A percentile compares a stretch with the other conserved stretches of the same genome.
Conservation (phyloP, 1,140 invertebrate genomes). For the Anthonomus grandis region DNA sequence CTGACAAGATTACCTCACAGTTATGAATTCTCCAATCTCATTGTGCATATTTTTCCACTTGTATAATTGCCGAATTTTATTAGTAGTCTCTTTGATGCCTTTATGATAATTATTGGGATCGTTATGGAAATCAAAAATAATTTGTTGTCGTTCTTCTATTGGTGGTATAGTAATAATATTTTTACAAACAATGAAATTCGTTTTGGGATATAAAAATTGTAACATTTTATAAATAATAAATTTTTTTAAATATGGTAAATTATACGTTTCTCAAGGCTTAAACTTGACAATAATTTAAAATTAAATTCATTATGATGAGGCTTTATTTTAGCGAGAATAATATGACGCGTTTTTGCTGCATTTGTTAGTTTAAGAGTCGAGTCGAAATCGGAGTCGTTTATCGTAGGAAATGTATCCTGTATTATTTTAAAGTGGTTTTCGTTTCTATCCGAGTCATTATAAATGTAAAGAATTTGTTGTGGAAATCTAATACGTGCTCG, state of each 20-base stretch:
- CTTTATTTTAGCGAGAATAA: not conserved
- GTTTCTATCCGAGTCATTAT: not conserved
- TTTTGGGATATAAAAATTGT: conserved; percentile 8
- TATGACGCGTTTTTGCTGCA: not conserved
- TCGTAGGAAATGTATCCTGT: not conserved
- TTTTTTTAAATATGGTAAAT: conserved; percentile 9
- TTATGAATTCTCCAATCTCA: not conserved
- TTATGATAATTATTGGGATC: too few species aligned
- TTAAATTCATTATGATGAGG: not conserved
- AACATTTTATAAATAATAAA: conserved; percentile 10
- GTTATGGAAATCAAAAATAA: conserved; percentile 5
- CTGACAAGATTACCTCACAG: too few species aligned
- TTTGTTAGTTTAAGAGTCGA: not conserved
- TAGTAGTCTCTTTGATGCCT: too few species aligned
- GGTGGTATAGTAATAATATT: conserved; percentile 13
- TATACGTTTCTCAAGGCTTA: conserved; percentile 1
- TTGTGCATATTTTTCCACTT: too few species aligned
- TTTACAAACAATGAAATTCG: conserved; percentile 13
- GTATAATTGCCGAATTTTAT: too few species aligned
- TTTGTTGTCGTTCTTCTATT: conserved; percentile 6
- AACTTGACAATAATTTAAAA: not conserved
- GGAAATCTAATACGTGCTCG: not conserved
- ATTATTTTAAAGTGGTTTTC: conserved; percentile 1
- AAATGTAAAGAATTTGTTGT: not conserved
- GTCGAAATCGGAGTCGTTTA: not conserved